phyloP scores from a whole-genome alignment of 2,888 invertebrate genomes.

The Pherbina coryleti region DNA sequence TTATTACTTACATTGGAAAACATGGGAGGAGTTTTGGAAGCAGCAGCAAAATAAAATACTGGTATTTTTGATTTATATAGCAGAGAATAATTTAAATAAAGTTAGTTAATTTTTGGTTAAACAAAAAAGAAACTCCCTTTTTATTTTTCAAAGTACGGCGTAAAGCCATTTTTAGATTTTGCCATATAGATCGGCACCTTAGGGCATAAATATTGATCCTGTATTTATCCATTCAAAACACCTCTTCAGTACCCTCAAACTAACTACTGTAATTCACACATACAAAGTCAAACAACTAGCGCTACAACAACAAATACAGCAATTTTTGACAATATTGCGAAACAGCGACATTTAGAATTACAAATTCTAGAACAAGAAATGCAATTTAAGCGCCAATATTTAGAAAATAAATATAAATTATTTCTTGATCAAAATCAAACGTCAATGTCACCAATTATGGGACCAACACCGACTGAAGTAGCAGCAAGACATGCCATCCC shows the following conservation, averaged over 20 bases:
- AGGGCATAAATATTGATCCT: too few species aligned
- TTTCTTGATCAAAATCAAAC: neutral
- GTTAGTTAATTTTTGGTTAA: too few species aligned
- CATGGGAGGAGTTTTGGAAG: too few species aligned
- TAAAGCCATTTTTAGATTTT: too few species aligned
- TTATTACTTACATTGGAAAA: too few species aligned
- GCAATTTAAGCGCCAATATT: neutral
- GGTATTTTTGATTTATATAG: too few species aligned
- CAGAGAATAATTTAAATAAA: too few species aligned
- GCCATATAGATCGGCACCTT: too few species aligned
- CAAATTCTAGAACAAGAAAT: neutral
- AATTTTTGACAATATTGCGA: neutral
- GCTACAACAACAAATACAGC: neutral
- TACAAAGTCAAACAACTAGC: neutral
- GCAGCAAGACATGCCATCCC: constrained; percentile 27
- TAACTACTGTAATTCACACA: neutral
- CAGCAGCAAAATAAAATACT: too few species aligned
- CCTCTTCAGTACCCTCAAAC: neutral
- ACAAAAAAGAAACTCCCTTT: too few species aligned
- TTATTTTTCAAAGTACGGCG: too few species aligned
- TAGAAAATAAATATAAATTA: neutral
- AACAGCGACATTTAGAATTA: neutral
- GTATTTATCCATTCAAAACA: too few species aligned
- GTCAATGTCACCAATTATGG: neutral
- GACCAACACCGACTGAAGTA: constrained; percentile 9